Base-by-base conservation (phyloP, 2,888 invertebrate species). In the Mechanitis mazaeus region DNA sequence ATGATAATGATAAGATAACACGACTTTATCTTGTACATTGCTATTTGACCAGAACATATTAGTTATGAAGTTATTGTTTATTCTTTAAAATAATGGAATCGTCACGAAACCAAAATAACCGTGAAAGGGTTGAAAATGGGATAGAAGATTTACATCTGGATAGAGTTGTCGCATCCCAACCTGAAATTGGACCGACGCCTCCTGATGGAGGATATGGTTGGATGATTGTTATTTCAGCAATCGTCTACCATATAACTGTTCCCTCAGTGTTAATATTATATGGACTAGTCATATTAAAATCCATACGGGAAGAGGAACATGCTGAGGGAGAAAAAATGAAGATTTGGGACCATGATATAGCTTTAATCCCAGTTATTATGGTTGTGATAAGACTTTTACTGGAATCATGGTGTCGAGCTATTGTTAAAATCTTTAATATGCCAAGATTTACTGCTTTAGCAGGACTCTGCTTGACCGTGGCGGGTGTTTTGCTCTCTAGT, bases 141-240 rank as follows among this genome's bases (percentile, higher is more conserved):
- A 79, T 78, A 47, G 85, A 85, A 65, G 87, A 87, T 60, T 74
- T 90, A 20, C 85, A 85, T 71, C 79, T 94, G 68, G 94, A 94
- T 72, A 86, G 91, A 59, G 87, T 94, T 3, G 85, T 93, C 60
- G 89, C 92, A 55, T 92, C 93, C 33, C 92, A 92, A 68, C 92
- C 93, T 1, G 93, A 94, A 78, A 86, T 94, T 57, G 93, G 93
- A 0, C 93, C 94, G 0, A 91, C 91, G 12, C 90, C 93, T 56
- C 93, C 93, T 2, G 93, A 93, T 72, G 93, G 93, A 0, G 93
- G 93, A 2, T 93, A 93, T 72, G 93, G 93, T 0, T 94, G 94
- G 94, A 72, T 93, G 56, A 91, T 94, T 68, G 90, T 93, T 58
- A 72, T 90, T 47, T 91, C 92, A 12, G 91, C 92, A 45, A 81